Evolutionary conservation across 2,888 invertebrate species (phyloP).

Genomic region (Athalia circularis): DNA sequence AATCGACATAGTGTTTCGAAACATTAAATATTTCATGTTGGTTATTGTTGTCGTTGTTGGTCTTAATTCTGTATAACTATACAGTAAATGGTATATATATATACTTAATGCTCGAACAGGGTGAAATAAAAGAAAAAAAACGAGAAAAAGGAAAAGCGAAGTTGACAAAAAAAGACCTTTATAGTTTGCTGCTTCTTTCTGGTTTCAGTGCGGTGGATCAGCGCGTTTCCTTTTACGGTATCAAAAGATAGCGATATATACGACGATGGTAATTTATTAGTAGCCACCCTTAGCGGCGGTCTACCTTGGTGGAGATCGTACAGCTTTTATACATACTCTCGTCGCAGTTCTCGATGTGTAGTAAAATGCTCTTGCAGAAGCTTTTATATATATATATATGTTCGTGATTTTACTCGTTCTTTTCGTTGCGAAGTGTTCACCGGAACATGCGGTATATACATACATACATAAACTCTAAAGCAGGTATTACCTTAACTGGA

Average conservation of each 20-base stretch:
- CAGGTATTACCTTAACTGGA: slow-evolving; percentile 41
- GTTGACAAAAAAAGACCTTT: not conserved
- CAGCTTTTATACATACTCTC: not conserved
- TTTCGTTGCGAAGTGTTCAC: not conserved
- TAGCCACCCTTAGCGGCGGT: slow-evolving; percentile 36
- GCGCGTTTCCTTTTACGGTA: slow-evolving; percentile 3
- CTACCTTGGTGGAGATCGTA: slow-evolving; percentile 19
- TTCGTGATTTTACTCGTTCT: not conserved
- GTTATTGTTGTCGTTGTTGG: too few relatives aligned
- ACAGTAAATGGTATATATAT: too few relatives aligned
- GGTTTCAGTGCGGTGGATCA: not conserved
- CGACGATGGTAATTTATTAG: slow-evolving; percentile 40
- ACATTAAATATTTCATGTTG: too few relatives aligned
- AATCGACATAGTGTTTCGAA: too few relatives aligned
- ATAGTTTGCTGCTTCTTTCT: not conserved
- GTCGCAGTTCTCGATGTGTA: too few relatives aligned
- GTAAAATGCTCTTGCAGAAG: too few relatives aligned
- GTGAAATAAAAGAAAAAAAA: not conserved
- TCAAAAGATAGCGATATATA: slow-evolving; percentile 15
- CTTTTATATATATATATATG: too few relatives aligned
- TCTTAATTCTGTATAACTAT: too few relatives aligned
- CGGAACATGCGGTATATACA: too few relatives aligned
- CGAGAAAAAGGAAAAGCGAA: not conserved
- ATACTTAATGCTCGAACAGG: too few relatives aligned
- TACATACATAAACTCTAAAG: not conserved